Evolutionary conservation across 1,140 invertebrate species (phyloP).

Genomic region (Drosophila triauraria): DNA sequence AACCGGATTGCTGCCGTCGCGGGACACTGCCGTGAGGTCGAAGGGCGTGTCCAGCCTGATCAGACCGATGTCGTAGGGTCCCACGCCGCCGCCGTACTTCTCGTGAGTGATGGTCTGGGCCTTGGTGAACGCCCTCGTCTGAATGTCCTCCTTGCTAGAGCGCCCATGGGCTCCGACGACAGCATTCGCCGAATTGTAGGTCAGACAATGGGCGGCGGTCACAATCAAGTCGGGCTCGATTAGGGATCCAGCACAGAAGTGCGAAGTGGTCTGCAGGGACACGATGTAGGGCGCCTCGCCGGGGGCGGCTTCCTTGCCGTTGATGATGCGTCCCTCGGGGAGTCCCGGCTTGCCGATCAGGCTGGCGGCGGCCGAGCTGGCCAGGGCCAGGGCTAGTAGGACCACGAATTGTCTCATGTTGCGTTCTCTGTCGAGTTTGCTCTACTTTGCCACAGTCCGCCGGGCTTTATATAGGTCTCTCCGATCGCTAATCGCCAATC

Average conservation of each 20-base stretch:
- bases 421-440: conserved; percentile 31
- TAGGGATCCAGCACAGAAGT: conserved; percentile 67
- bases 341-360: conserved; percentile 56
- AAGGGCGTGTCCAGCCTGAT: conserved; percentile 86
- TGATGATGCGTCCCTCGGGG: conserved; percentile 82
- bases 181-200: conserved; percentile 9
- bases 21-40: conserved; percentile 79
- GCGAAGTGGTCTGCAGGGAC: conserved; percentile 57
- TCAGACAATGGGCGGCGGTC: conserved; percentile 77
- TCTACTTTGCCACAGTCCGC: background rate
- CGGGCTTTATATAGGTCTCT: conserved; percentile 52
- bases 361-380: conserved; percentile 44
- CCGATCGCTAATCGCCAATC: conserved; percentile 15
- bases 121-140: conserved; percentile 32
- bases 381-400: conserved; percentile 61
- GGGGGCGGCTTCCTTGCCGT: conserved; percentile 62
- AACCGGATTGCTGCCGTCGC: conserved; percentile 84
- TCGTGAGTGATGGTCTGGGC: conserved; percentile 84
- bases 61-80: conserved; percentile 88
- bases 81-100: conserved; percentile 85
- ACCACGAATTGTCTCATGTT: conserved; percentile 72
- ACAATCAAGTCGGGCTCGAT: conserved; percentile 24
- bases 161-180: conserved; percentile 81
- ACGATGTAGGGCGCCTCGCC: conserved; percentile 80
- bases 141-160: conserved; percentile 59